Evolutionary conservation across 2,888 invertebrate genomes (phyloP).

Genomic region (Agapetus fuscipes): DNA sequence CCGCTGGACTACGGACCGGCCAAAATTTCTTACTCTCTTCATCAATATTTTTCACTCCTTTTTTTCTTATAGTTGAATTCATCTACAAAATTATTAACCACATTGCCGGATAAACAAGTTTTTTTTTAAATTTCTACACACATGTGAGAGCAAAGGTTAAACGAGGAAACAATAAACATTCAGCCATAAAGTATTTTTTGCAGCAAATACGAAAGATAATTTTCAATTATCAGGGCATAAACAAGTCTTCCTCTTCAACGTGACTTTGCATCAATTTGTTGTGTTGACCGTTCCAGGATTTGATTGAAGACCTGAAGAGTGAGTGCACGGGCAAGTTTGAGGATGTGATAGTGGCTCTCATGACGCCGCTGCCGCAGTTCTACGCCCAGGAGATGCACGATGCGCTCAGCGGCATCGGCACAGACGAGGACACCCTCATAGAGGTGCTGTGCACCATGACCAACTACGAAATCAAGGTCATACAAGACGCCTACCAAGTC

Average conservation of each 20-base stretch:
- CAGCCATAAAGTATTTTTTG: too few relatives aligned
- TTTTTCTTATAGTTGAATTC: too few relatives aligned
- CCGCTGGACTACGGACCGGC: too few relatives aligned
- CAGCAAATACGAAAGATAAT: too few relatives aligned
- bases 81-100: too few relatives aligned
- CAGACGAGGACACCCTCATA: conserved; percentile 76
- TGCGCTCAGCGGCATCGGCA: conserved; percentile 76
- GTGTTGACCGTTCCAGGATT: conserved; percentile 52
- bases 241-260: too few relatives aligned
- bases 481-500: conserved; percentile 66
- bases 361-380: conserved; percentile 76
- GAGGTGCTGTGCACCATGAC: conserved; percentile 83
- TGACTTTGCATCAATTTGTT: too few relatives aligned
- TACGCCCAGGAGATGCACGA: conserved; percentile 76
- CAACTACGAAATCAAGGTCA: conserved; percentile 73
- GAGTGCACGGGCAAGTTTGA: conserved; percentile 87
- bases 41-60: too few relatives aligned
- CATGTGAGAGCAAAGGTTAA: too few relatives aligned
- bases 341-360: conserved; percentile 68
- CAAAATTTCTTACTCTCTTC: too few relatives aligned
- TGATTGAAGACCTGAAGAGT: conserved; percentile 75
- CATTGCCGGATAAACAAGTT: conserved; percentile 35
- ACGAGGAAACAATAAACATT: too few relatives aligned
- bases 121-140: not conserved
- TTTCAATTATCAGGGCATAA: too few relatives aligned